Conservation (phyloP, 2,888 invertebrate genomes). For the Zootermopsis nevadensis region DNA sequence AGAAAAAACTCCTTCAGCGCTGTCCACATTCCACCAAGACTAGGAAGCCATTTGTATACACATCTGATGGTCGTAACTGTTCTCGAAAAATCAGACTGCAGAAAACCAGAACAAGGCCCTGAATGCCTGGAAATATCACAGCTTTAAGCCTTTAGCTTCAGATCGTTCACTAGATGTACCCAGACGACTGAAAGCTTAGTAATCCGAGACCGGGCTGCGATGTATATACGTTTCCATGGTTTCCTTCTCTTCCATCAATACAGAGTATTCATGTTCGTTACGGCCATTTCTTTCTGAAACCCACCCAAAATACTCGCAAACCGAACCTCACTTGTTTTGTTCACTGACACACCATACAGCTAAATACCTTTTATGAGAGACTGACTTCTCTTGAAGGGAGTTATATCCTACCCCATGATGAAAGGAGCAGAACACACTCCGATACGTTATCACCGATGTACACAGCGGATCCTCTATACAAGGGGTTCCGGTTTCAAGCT, state of each 20-base stretch:
- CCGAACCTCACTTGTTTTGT: background rate
- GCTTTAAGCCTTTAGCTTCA: background rate
- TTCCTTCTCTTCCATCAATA: conserved; percentile 17
- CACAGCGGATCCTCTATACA: background rate
- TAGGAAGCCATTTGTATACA: too few species aligned
- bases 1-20: too few species aligned
- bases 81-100: too few species aligned
- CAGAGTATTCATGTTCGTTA: conserved; percentile 1
- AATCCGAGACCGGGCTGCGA: background rate
- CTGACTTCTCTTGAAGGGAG: background rate
- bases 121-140: background rate
- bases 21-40: too few species aligned
- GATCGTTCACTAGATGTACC: background rate
- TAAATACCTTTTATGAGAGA: conserved; percentile 20
- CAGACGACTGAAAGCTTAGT: conserved; percentile 1
- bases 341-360: background rate
- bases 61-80: too few species aligned
- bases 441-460: conserved; percentile 1
- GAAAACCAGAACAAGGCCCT: background rate
- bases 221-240: background rate
- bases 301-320: background rate
- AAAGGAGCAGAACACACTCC: background rate
- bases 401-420: background rate
- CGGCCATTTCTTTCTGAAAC: conserved; percentile 1
- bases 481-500: background rate